Evolutionary conservation across 1,140 invertebrate species (phyloP).

Genomic region (Ceratina australensis): DNA sequence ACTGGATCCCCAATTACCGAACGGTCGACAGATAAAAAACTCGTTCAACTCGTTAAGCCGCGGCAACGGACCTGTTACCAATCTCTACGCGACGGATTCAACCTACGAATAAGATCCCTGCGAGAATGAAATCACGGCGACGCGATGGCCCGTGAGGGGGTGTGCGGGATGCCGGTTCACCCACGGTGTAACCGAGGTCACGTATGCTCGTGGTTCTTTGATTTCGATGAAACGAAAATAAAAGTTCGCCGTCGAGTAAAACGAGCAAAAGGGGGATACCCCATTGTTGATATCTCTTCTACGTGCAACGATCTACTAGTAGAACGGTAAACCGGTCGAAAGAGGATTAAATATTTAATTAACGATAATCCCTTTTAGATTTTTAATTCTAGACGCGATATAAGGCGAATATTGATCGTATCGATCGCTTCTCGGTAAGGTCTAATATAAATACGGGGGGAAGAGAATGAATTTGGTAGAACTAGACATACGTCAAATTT

Average conservation of each 20-base stretch:
- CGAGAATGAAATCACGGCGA: slow-evolving; percentile 24
- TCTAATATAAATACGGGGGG: too few relatives aligned
- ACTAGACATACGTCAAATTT: too few relatives aligned
- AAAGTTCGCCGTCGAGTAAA: not conserved
- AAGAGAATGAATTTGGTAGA: too few relatives aligned
- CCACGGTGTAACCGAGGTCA: slow-evolving; percentile 34
- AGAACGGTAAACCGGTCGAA: not conserved
- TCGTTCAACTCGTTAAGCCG: slow-evolving; percentile 60
- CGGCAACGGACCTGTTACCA: slow-evolving; percentile 24
- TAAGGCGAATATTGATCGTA: too few relatives aligned
- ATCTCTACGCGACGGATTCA: slow-evolving; percentile 34
- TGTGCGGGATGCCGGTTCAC: not conserved
- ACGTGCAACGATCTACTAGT: not conserved
- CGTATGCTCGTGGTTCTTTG: slow-evolving; percentile 11
- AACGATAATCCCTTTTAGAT: too few relatives aligned
- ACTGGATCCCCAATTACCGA: slow-evolving; percentile 53
- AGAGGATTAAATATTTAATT: not conserved
- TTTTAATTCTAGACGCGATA: too few relatives aligned
- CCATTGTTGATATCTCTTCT: not conserved
- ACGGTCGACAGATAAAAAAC: slow-evolving; percentile 57
- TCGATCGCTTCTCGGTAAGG: too few relatives aligned
- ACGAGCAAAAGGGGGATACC: too few relatives aligned
- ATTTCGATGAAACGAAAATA: slow-evolving; percentile 19
- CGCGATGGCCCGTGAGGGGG: too few relatives aligned
- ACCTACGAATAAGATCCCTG: slow-evolving; percentile 53